phyloP scores from a whole-genome alignment of 2,888 invertebrate genomes.

The Protophormia terraenovae region DNA sequence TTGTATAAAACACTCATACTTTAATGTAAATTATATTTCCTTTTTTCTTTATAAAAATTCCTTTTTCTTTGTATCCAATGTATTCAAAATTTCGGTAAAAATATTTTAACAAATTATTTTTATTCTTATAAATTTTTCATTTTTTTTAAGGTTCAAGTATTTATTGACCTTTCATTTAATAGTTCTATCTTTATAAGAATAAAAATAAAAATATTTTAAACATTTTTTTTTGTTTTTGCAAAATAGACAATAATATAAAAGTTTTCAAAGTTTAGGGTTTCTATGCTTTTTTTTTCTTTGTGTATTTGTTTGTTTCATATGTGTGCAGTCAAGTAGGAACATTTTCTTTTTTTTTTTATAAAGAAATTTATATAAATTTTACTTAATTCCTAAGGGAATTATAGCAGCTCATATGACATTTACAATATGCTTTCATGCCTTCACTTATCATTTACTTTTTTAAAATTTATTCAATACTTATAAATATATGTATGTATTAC shows the following conservation, averaged over 20 bases:
- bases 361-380: neutral
- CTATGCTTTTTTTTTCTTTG: neutral
- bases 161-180: neutral
- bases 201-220: neutral
- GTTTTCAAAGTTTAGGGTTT: neutral
- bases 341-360: neutral
- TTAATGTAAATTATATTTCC: no score
- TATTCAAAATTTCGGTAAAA: neutral
- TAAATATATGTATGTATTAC: no score
- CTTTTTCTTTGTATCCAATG: neutral
- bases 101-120: neutral
- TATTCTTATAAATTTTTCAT: neutral
- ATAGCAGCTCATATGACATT: neutral
- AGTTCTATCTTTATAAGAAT: neutral
- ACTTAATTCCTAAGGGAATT: neutral
- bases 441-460: neutral
- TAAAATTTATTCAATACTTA: no score
- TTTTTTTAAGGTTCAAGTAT: neutral
- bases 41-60: neutral
- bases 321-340: neutral
- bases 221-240: no score
- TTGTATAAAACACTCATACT: neutral
- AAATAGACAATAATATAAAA: no score
- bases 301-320: neutral
- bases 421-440: neutral